Evolutionary conservation across 1,140 invertebrate species (phyloP), one percentile per base, ranked within the genome.

Genomic region (Drosophila melanica): DNA sequence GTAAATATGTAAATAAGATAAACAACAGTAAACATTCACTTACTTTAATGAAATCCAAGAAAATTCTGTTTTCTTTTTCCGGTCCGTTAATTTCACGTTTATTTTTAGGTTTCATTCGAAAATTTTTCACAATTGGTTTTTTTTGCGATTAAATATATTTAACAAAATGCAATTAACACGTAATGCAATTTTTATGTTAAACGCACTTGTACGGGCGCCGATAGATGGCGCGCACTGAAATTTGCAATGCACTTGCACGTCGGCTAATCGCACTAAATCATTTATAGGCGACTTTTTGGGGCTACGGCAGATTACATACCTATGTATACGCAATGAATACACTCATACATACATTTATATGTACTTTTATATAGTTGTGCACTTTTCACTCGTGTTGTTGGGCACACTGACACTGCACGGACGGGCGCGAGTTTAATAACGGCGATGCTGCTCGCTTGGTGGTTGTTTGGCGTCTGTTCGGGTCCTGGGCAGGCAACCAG

Each of bases 151-250:
- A 35, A 27, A 42, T 66, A 64, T 64, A 48, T 72, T 53, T 68
- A 73, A 60, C 45, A 65, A 67, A 53, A 75, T 75, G 58, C 48
- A 53, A 77, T 84, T 42, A 70, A 77, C 70, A 42, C 72, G 45
- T 78, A 85, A 86, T 81, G 80, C 66, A 77, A 77, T 84, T 84
- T 81, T 72, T 77, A 51, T 63, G 41, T 7, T 39, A 55, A 35
- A 60, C 71, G 76, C 81, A 84, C 67, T 84, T 85, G 57, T 84
- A 77, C 54, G 80, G 50, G 57, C 55, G 48, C 55, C 42, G n/a
- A 44, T 65, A 42, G 27, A 16, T 12, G 44, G 37, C 14, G 9
- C 16, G 35, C 23, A 39, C 35, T 48, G 63, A 53, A 54, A 73
- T 68, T 42, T 37, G 55, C 66, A 70, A 60, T 81, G 57, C 74